phyloP scores from a whole-genome alignment of 2,797 vertebrate genomes.

The Trachurus trachurus region DNA sequence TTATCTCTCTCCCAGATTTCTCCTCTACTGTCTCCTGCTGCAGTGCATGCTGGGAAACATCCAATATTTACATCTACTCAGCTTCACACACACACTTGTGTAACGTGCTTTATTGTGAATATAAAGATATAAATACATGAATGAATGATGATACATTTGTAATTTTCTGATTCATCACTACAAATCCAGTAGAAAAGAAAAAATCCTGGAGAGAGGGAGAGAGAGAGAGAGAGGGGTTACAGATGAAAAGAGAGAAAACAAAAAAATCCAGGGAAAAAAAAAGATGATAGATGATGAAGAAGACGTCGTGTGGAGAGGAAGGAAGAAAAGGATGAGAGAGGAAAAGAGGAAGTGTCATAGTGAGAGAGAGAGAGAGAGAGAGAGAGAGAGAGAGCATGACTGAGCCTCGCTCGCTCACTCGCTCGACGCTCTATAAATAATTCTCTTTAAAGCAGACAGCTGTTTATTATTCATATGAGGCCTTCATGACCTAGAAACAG shows the following conservation, averaged over 20 bases:
- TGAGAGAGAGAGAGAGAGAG: slow-evolving; percentile 18
- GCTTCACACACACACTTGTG: too few relatives aligned
- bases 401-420: slow-evolving; percentile 35
- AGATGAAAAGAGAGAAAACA: neutral
- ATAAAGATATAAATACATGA: too few relatives aligned
- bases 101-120: too few relatives aligned
- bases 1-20: too few relatives aligned
- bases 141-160: too few relatives aligned
- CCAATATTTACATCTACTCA: too few relatives aligned
- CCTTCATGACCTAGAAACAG: slow-evolving; percentile 82
- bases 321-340: slow-evolving; percentile 16
- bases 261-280: slow-evolving; percentile 26
- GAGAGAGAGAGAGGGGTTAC: neutral
- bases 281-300: slow-evolving; percentile 28
- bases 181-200: too few relatives aligned
- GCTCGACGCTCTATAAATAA: slow-evolving; percentile 83
- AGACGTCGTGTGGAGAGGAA: slow-evolving; percentile 1
- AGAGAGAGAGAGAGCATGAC: slow-evolving; percentile 12
- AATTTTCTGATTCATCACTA: neutral
- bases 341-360: slow-evolving; percentile 28
- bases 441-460: slow-evolving; percentile 76
- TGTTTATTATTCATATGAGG: slow-evolving; percentile 87
- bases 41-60: too few relatives aligned
- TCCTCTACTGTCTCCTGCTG: too few relatives aligned
- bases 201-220: too few relatives aligned